These are phyloP conservation scores for Antennarius striatus DNA, from an alignment of 2,113 vertebrate genomes.

Conservation along the genomic window DNA sequence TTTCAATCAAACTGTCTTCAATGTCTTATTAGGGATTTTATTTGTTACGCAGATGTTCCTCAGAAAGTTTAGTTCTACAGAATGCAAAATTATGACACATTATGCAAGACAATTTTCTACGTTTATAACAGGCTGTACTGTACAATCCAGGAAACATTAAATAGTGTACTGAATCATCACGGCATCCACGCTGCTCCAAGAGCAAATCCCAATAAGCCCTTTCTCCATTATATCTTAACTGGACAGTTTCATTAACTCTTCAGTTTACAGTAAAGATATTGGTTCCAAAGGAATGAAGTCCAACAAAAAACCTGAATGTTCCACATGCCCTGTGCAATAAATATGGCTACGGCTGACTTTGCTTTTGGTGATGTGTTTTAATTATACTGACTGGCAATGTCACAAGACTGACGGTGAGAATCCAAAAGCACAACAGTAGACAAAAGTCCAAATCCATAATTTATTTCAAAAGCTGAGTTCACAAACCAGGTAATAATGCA, in stretches of 20 bases:
- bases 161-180: constrained; percentile 16
- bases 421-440: too few relatives aligned
- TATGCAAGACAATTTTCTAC: not conserved
- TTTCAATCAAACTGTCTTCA: not conserved
- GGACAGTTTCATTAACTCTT: constrained; percentile 57
- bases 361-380: not conserved
- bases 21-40: not conserved
- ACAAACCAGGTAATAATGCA: too few relatives aligned
- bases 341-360: constrained; percentile 22
- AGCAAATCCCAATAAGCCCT: constrained; percentile 57
- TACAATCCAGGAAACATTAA: constrained; percentile 8
- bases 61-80: not conserved
- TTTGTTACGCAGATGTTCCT: not conserved
- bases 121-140: constrained; percentile 9
- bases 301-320: not conserved
- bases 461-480: too few relatives aligned
- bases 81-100: not conserved
- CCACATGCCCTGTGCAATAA: constrained; percentile 2
- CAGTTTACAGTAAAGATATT: constrained; percentile 20
- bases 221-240: constrained; percentile 51
- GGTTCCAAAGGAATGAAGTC: not conserved
- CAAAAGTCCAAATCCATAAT: too few relatives aligned
- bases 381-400: too few relatives aligned
- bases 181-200: constrained; percentile 5
- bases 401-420: too few relatives aligned